Base-by-base conservation (phyloP, 2,888 invertebrate genomes). In the Calliscelio sp. region DNA sequence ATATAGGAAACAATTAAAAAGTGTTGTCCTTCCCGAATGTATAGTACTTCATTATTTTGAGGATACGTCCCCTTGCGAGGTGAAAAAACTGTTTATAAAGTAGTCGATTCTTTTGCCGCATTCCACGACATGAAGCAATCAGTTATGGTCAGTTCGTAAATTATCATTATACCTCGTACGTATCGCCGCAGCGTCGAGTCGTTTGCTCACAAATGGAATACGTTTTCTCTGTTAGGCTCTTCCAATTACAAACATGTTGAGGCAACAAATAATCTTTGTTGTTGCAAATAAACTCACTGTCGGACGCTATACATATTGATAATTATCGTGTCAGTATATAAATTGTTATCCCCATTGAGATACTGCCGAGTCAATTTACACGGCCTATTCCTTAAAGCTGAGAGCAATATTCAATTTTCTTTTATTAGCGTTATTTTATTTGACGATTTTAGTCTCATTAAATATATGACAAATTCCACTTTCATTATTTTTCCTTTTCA, bases 91-190 rank as follows among this genome's bases (percentile, higher is more conserved):
- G 24, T 65, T 75, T 63, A 65, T 75, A 75, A 53, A 57, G 65
- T 20, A 63, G 41, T 75, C 65, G 53, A 75, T 65, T 75, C 57
- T 75, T 77, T 59, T 49, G 46, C 46, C 77, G 66, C 49, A 59
- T 57, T 77, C 77, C 16, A 20, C 77, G 66, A 66, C 57, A 57
- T 24, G 24, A 59, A 59, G 66, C 77, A 77, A 77, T 77, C 66
- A 77, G 66, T 77, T 46, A 35, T 66, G 59, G 66, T 66, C 46
- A 65, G 77, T 77, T 77, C 77, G 77, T 77, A 77, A 77, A 77
- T 77, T 77, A 77, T 77, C 77, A 77, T 77, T 77, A 77, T 68
- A 66, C 68, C 16, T 14, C 68, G 32, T 61, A 35, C n/a, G 44
- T 49, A 51, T 59, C 57, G 70, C 20, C 59, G 46, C 18, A 14